These are phyloP conservation scores for Chionis minor DNA, from an alignment of 2,113 vertebrate genomes.

Conservation along the genomic window DNA sequence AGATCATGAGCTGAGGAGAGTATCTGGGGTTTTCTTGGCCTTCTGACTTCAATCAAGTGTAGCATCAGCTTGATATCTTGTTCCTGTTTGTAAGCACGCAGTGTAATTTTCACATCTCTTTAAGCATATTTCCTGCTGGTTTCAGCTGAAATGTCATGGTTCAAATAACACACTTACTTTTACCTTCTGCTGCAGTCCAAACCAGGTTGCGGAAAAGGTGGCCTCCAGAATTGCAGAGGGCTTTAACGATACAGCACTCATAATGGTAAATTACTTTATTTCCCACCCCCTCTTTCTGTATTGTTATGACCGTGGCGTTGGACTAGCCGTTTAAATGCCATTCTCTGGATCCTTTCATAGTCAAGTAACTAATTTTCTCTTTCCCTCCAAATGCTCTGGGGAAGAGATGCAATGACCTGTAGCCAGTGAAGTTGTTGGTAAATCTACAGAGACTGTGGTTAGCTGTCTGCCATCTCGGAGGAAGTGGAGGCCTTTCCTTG, in stretches of 20 bases:
- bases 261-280: slow-evolving; percentile 81
- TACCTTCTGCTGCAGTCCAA: slow-evolving; percentile 79
- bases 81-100: neutral
- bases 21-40: neutral
- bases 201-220: slow-evolving; percentile 95
- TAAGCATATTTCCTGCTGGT: neutral
- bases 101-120: neutral
- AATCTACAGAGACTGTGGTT: neutral
- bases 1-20: neutral
- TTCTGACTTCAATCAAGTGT: neutral
- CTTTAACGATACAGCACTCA: slow-evolving; percentile 88
- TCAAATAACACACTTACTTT: neutral
- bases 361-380: neutral
- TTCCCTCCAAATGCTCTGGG: neutral
- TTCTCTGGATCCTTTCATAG: neutral
- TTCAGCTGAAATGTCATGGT: neutral
- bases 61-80: neutral
- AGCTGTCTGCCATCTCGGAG: neutral
- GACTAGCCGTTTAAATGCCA: neutral
- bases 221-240: slow-evolving; percentile 92
- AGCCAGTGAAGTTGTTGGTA: neutral
- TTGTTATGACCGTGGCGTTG: neutral
- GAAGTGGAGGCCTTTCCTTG: neutral
- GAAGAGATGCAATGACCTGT: neutral
- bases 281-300: too few relatives aligned